A percentile compares a stretch with the other conserved stretches of the same genome.
phyloP scores from a whole-genome alignment of 2,797 vertebrate species.

The Eptatretus atami region DNA sequence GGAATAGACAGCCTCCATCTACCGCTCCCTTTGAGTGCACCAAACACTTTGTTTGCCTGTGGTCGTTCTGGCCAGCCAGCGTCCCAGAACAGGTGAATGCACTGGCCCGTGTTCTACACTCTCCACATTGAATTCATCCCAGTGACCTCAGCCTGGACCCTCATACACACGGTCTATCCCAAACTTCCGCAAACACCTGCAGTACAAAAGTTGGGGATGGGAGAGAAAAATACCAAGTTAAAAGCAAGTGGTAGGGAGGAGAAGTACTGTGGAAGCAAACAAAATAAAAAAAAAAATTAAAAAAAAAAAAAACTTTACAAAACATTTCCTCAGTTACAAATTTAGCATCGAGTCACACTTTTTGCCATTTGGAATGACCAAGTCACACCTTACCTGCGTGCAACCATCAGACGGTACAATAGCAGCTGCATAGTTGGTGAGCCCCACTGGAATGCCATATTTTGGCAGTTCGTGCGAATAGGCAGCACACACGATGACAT shows the following conservation, averaged over 20 bases:
- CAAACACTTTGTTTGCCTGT: slow-evolving; percentile 97
- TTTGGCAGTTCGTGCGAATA: slow-evolving; percentile 72
- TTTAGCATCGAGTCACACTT: not conserved
- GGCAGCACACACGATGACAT: slow-evolving; percentile 72
- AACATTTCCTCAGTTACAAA: not conserved
- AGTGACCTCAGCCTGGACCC: slow-evolving; percentile 61
- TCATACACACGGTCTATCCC: slow-evolving; percentile 76
- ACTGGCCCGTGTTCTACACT: slow-evolving; percentile 61
- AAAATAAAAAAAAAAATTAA: not conserved
- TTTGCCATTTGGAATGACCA: not conserved
- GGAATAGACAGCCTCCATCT: slow-evolving; percentile 82
- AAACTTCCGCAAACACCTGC: slow-evolving; percentile 75
- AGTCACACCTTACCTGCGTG: slow-evolving; percentile 31
- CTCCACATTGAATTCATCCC: slow-evolving; percentile 91
- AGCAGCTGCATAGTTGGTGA: slow-evolving; percentile 87
- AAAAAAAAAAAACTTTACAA: not conserved
- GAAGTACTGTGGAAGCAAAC: not conserved
- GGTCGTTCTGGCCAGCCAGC: slow-evolving; percentile 83
- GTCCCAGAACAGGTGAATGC: slow-evolving; percentile 88
- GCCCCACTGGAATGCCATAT: slow-evolving; percentile 42
- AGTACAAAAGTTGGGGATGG: not conserved
- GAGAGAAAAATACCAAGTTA: not conserved
- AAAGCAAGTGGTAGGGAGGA: not conserved
- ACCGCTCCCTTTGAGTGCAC: slow-evolving; percentile 80
- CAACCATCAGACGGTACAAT: slow-evolving; percentile 69